Evolutionary conservation across 1,140 invertebrate genomes (phyloP).

Genomic region (Lepidurus arcticus): DNA sequence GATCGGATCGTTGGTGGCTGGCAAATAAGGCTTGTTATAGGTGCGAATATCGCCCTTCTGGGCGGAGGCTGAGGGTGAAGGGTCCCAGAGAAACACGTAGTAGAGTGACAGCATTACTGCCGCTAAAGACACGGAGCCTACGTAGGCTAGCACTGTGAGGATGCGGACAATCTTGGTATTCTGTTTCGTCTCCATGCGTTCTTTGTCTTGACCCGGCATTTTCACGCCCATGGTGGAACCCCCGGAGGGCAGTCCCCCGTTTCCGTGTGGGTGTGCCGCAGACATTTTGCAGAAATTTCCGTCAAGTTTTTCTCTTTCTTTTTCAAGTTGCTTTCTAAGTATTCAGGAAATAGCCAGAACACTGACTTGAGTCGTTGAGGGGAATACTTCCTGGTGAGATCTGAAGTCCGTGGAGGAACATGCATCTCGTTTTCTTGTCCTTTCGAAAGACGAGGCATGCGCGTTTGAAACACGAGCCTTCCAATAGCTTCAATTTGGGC

Average conservation of each 20-base stretch:
- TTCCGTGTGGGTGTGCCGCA: neutral
- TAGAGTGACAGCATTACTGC: slow-evolving; percentile 91
- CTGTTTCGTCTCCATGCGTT: slow-evolving; percentile 50
- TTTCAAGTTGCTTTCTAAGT: neutral
- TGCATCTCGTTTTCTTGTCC: slow-evolving; percentile 1
- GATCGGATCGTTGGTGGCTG: neutral
- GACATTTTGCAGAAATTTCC: neutral
- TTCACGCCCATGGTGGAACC: neutral
- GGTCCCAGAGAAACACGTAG: slow-evolving; percentile 93
- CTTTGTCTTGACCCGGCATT: slow-evolving; percentile 21
- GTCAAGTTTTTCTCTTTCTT: neutral
- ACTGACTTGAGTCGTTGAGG: neutral
- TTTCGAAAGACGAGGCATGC: neutral
- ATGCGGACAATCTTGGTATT: slow-evolving; percentile 85
- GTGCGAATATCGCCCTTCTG: neutral
- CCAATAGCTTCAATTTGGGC: slow-evolving; percentile 1
- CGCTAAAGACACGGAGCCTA: slow-evolving; percentile 88
- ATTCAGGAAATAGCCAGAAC: neutral
- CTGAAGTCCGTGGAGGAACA: neutral
- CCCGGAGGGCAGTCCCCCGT: neutral
- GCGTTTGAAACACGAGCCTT: neutral
- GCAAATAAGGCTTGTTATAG: neutral
- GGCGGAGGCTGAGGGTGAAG: slow-evolving; percentile 41
- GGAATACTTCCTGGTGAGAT: neutral
- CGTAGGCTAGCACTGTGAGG: slow-evolving; percentile 88